Conservation (phyloP, 2,797 vertebrate species). For the Neosalanx taihuensis region DNA sequence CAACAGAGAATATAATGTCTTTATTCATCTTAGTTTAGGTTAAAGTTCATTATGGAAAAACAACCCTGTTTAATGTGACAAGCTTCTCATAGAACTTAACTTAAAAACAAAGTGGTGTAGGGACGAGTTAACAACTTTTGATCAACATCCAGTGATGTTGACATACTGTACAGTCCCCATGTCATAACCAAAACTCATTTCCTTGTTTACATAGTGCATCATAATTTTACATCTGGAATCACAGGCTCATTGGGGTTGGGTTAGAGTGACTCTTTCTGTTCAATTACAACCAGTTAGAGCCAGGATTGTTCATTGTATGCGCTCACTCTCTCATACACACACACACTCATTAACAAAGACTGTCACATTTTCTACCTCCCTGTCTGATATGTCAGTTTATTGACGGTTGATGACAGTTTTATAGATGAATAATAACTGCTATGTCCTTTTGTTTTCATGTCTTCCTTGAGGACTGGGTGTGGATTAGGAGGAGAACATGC, state of each 20-base stretch:
- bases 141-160: background rate
- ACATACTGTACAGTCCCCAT: slow-evolving; percentile 24
- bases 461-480: slow-evolving; percentile 21
- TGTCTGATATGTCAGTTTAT: slow-evolving; percentile 41
- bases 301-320: slow-evolving; percentile 12
- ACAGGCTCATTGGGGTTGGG: slow-evolving; percentile 30
- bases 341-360: background rate
- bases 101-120: too few relatives aligned
- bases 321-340: background rate
- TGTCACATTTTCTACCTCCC: slow-evolving; percentile 21
- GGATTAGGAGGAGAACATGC: slow-evolving; percentile 32
- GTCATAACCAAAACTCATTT: background rate
- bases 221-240: slow-evolving; percentile 43
- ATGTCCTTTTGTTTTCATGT: slow-evolving; percentile 28
- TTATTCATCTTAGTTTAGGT: background rate
- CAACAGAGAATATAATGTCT: background rate
- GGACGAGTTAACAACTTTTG: background rate
- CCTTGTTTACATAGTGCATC: slow-evolving; percentile 49
- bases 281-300: slow-evolving; percentile 38
- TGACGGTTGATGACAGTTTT: background rate
- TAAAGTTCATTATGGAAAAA: background rate
- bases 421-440: slow-evolving; percentile 44
- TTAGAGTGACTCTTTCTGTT: slow-evolving; percentile 32
- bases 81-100: too few relatives aligned
- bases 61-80: too few relatives aligned